Base-by-base conservation (phyloP, 1,140 invertebrate genomes). In the Macrobrachium rosenbergii region DNA sequence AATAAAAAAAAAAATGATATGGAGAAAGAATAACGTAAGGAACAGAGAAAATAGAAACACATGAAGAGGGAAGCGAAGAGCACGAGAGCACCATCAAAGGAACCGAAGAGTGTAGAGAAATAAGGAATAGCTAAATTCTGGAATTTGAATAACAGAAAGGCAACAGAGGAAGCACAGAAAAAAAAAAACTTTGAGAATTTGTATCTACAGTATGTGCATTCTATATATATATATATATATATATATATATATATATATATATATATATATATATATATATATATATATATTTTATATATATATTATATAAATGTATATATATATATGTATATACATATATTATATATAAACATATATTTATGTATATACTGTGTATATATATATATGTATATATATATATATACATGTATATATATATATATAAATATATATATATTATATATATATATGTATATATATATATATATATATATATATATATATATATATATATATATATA, bases 401-500 rank as follows among this genome's bases (percentile, higher is more conserved):
- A 64, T 64, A 64, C 6, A 64, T 75, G 12, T 69, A 37, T 69
- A 37, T 69, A 37, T 69, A 37, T 69, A 37, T n/a, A 14, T 69
- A 37, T 69, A 14, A 19, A 37, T 69, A 21, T 69, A 37, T 69
- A 28, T 69, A 28, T n/a, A 21, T 21, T 69, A 37, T 69, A 37
- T 69, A 37, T 69, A 37, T 69, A 37, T 69, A 37, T 69, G n/a
- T 67, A 28, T 67, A 28, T 67, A 28, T 67, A 23, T 67, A 3
- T 67, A 23, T 67, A 23, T 14, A 12, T 67, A 23, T 67, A 23
- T 67, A 23, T 67, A 67, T 67, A 67, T 67, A 67, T 67, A 67
- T 67, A 14, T 67, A 67, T 67, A 14, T 67, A 67, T 67, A 67
- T 67, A 67, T 67, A 67, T 67, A 14, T 67, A 67, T 67, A 14